Base-by-base conservation (phyloP, 2,113 vertebrate genomes). In the Psettodes erumei region DNA sequence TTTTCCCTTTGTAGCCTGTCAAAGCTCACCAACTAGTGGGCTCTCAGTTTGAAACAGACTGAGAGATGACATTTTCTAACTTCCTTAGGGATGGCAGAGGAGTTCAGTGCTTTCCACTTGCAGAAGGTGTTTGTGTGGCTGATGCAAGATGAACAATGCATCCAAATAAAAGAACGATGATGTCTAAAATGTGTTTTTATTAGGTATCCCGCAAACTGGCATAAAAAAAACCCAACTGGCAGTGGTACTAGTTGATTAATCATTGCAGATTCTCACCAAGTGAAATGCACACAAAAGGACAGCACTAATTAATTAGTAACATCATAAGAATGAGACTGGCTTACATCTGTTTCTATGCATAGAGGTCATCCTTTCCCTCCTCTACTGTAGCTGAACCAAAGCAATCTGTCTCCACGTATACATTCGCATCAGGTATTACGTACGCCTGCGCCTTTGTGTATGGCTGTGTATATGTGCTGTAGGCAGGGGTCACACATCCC, bases 1-100 rank as follows among this genome's bases (percentile, higher is more conserved):
- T 93, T 93, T 88, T 91, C 87, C 81, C 88, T 86, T 93, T 81
- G 90, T 87, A 90, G 89, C 83, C 91, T 94, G 92, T 93, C 92
- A 94, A 77, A 90, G 88, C 93, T 89, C 89, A 85, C 78, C 91
- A 92, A 87, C 86, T 84, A 88, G 86, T 84, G 82, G 75, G 81
- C 84, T 85, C 79, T 82, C 88, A 85, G 80, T 93, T 90, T 89
- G 90, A 93, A 91, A 87, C 90, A 91, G 88, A 92, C 89, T 93
- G 89, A 90, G 86, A 91, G 90, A 83, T 91, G 91, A 92, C 91
- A 87, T 89, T 92, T 89, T 75, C 75, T 71, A 90, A 92, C 90
- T 90, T 91, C 90, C 82, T 82, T 40, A 69, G 84, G 81, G 83
- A 85, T 43, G 73, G 84, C 70, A 58, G 75, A 86, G 83, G 82